Evolutionary conservation across 1,140 invertebrate genomes (phyloP), one percentile per base, ranked within the genome.

Genomic region (Leptinotarsa texana): DNA sequence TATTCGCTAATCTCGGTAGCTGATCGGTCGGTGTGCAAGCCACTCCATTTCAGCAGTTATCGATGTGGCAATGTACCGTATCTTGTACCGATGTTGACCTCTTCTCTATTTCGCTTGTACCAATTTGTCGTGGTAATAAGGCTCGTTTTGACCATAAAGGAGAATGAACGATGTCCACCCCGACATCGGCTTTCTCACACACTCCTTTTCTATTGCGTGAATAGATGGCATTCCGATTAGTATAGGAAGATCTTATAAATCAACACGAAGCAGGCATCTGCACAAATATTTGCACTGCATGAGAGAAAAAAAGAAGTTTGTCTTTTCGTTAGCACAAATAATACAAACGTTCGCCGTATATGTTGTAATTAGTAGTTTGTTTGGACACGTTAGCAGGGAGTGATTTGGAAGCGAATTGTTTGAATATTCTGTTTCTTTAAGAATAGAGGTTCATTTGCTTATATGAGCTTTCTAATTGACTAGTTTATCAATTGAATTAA

Each of bases 131-230:
- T 11, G 21, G 63, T 15, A 33, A 33, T 65, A 21, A 24, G 27
- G 13, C 21, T 65, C 27, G 63, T 33, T 65, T 22, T 65, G 27
- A 65, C 63, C 63, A 65, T 65, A 65, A 65, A 65, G 21, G 63
- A 65, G 11, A 65, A 65, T 65, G 27, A 21, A 65, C 63, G 63
- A 18, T 18, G 51, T 57, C 63, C 63, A 65, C 63, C 63, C 63
- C 63, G 63, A 65, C 63, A 65, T 24, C 63, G 27, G 63, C 63
- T 65, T 65, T 65, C 63, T 65, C 63, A n/a, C 21, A 22, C 21
- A 33, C 63, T 33, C 63, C 51, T 57, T 57, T 24, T 65, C 24
- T 65, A 65, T 33, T 24, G 22, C 27, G 22, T 22, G 63, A 65
- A 65, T 65, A 17, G 27, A 65, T 65, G 21, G 27, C 63, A 65